Evolutionary conservation across 2,888 invertebrate genomes (phyloP), one percentile per base, ranked within the genome.

Genomic region (Neocrepidodera transversa): DNA sequence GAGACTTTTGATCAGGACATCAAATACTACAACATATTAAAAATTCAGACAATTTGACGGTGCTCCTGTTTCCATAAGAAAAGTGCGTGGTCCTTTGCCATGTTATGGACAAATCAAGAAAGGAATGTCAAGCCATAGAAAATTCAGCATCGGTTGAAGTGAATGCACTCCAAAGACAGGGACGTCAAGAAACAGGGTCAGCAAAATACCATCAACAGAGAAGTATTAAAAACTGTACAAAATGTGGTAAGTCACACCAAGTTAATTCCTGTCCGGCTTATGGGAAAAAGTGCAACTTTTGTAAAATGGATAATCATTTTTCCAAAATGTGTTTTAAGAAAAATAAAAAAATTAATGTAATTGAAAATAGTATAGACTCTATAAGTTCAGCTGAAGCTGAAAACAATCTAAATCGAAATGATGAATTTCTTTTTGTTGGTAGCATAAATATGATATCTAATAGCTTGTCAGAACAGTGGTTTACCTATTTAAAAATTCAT

Each of bases 51-150:
- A n/a, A n/a, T n/a, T n/a, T n/a, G n/a, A n/a, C n/a, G n/a, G n/a
- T n/a, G n/a, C n/a, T n/a, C n/a, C n/a, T n/a, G n/a, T n/a, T n/a
- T n/a, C n/a, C n/a, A n/a, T n/a, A n/a, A n/a, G n/a, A n/a, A n/a
- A n/a, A n/a, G n/a, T n/a, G n/a, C n/a, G n/a, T n/a, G n/a, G n/a
- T n/a, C n/a, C n/a, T 50, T 2, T 66, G 66, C 13, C 36, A 36
- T n/a, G 20, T 42, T 2, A 65, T 61, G 5, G 63, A 63, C 42
- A 38, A 14, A 3, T 17, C 58, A 10, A 4, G 1, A n/a, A 20
- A 43, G 8, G 14, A 13, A 8, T 14, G 30, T 20, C 23, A 17
- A 2, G 42, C 16, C 6, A 28, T 36, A 6, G 38, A 20, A 18
- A 8, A 13, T 14, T n/a, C 20, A 8, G n/a, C n/a, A n/a, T n/a